Conservation (phyloP, 1,140 invertebrate genomes). For the Vanessa tameamea region DNA sequence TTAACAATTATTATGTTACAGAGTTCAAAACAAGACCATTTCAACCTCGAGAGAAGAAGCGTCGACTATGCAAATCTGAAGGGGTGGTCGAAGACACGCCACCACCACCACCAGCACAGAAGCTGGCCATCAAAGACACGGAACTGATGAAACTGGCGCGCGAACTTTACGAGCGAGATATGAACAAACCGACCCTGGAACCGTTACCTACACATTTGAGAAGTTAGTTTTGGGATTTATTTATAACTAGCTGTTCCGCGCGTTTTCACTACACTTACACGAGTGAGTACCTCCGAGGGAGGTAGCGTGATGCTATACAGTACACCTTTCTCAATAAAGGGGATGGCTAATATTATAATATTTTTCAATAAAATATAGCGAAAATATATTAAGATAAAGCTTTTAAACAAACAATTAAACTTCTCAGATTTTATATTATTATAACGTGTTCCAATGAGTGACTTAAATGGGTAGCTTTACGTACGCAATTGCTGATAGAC, state of each 20-base stretch:
- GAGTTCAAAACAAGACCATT: constrained; percentile 69
- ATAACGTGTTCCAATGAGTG: no score
- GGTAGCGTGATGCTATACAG: no score
- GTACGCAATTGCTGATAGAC: no score
- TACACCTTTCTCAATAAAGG: no score
- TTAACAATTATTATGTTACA: constrained; percentile 23
- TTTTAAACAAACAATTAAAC: no score
- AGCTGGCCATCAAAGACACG: constrained; percentile 67
- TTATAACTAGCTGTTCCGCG: not conserved
- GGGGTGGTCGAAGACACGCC: constrained; percentile 37
- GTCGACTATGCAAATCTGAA: constrained; percentile 36
- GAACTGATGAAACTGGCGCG: constrained; percentile 68
- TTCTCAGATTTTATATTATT: no score
- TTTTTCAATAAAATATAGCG: no score
- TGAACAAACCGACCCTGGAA: constrained; percentile 62
- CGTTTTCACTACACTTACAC: no score
- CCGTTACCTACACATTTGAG: constrained; percentile 62
- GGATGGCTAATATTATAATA: no score
- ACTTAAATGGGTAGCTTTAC: no score
- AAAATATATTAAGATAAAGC: no score
- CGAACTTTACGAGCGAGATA: constrained; percentile 63
- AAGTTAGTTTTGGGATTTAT: constrained; percentile 54
- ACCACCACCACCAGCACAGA: constrained; percentile 38
- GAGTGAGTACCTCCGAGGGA: no score
- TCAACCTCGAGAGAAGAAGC: constrained; percentile 60